Conservation (phyloP, 2,113 vertebrate species). For the Micronycteris hirsuta region DNA sequence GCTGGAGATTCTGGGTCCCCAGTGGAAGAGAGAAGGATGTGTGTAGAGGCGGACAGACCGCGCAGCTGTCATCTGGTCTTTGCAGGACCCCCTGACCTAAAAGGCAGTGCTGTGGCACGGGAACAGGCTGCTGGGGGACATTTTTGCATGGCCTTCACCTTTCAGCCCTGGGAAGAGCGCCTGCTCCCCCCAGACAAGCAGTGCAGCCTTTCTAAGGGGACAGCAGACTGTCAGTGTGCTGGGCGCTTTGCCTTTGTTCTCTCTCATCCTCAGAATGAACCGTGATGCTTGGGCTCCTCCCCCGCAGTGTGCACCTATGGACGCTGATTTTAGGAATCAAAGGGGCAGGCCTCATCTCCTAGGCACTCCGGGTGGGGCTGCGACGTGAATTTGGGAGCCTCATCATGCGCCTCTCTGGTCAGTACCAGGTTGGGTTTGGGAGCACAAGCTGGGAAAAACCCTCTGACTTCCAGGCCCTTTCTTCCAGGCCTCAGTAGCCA, state of each 20-base stretch:
- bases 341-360: fast-evolving
- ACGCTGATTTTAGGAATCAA: neutral
- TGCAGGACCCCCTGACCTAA: neutral
- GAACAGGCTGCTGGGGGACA: neutral
- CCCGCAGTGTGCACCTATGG: fast-evolving
- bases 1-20: neutral
- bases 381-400: neutral
- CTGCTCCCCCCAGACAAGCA: fast-evolving
- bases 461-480: neutral
- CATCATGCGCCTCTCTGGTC: fast-evolving
- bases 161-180: too few species aligned
- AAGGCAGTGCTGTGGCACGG: fast-evolving
- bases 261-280: neutral
- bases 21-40: fast-evolving
- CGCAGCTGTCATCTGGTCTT: neutral
- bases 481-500: neutral
- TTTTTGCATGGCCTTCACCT: neutral
- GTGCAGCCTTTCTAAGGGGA: neutral
- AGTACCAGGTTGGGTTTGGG: neutral
- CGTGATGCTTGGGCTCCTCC: fast-evolving
- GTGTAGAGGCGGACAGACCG: neutral
- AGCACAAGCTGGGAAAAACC: neutral
- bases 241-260: neutral
- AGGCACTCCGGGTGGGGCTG: fast-evolving
- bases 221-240: fast-evolving